Conservation (phyloP, 2,797 vertebrate genomes). For the Muscicapa comitata region DNA sequence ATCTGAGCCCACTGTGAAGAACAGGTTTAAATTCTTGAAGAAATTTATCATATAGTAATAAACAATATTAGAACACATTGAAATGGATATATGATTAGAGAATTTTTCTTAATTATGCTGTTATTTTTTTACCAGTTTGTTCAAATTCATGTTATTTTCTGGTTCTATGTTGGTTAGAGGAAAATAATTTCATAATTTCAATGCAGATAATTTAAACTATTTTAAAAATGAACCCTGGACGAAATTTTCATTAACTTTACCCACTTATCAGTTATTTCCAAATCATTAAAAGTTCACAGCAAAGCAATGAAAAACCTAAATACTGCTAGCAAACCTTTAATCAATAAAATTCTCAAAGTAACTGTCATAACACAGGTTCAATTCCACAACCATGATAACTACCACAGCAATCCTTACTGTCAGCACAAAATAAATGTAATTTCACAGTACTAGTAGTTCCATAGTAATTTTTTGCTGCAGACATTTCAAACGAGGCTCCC, state of each 20-base stretch:
- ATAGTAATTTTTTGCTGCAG: neutral
- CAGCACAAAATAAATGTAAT: neutral
- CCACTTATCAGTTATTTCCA: neutral
- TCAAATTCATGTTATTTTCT: neutral
- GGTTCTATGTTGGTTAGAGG: neutral
- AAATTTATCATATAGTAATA: neutral
- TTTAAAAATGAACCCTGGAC: neutral
- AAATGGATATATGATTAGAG: neutral
- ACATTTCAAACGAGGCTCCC: neutral
- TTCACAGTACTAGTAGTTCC: neutral
- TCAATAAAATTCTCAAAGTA: neutral
- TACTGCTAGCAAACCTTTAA: neutral
- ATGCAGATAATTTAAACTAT: neutral
- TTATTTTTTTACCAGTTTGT: neutral
- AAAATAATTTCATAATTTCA: neutral
- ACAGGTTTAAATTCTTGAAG: neutral
- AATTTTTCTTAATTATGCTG: neutral
- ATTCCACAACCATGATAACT: neutral
- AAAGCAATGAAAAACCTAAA: neutral
- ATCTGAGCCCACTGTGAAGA: neutral
- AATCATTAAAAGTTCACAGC: neutral
- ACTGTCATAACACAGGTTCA: neutral
- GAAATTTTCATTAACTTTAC: neutral
- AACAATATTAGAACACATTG: neutral
- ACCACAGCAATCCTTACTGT: neutral